Base-by-base conservation (phyloP, 1,140 invertebrate species). In the Tetramorium parvispinum region DNA sequence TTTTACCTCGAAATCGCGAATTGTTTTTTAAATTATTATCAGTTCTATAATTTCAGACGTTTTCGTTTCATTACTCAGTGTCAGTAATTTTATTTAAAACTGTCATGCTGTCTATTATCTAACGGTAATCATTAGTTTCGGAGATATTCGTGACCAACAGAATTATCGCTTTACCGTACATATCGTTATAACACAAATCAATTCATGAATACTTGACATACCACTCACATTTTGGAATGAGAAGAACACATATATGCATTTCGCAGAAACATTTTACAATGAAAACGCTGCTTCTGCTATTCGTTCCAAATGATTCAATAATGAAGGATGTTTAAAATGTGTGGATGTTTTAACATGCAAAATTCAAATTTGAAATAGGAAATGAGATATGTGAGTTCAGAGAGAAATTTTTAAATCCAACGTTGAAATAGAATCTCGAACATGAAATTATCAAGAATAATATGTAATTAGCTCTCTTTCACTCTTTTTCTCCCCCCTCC, bases 121-220 rank as follows among this genome's bases (percentile, higher is more conserved):
- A 24, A 24, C 1, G 16, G 1, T 76, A 59, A 76, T 40, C 4
- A 57, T 0, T 76, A 59, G 21, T 43, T 76, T 59, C 13, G 6
- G 8, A 59, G 8, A 76, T 76, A 76, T 59, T 57, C 27, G 51
- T 16, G 13, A n/a, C 11, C 8, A 10, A 76, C 21, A 24, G 24
- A 51, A 76, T 27, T 76, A 40, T 51, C 21, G 8, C 8, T 43
- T 40, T 76, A 59, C 5, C 3, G 0, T 37, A 76, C 1, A 13
- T 57, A 18, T 24, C n/a, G 6, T 75, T 77, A 46, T 21, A 61
- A 49, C 46, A 37, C 76, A 51, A 32, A 65, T 66, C 18, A 51
- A 65, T 78, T 51, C 5, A 65, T 51, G n/a, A 66, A 79, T 66
- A 37, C 43, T 51, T 49, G 27, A 51, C 24, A 37, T 66, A 66